Percentiles rank a stretch among this genome's conserved stretches.
Evolutionary conservation across 2,888 invertebrate genomes (phyloP).

Genomic region (Trichopoda pennipes): DNA sequence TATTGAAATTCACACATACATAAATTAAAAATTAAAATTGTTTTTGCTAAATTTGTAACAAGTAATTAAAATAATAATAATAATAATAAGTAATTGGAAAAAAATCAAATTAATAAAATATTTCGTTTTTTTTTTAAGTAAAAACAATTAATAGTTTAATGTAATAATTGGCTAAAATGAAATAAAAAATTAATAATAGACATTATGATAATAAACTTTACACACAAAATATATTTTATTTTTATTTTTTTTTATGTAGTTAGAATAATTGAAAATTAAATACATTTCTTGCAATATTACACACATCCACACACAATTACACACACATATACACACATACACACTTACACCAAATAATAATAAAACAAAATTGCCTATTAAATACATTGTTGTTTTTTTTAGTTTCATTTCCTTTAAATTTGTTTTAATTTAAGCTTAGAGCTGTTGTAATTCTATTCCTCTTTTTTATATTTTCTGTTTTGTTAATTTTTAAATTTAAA

Average conservation of each 20-base stretch:
- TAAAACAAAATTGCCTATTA: slow-evolving; percentile 40
- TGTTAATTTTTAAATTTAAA: background rate
- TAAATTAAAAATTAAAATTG: slow-evolving; percentile 41
- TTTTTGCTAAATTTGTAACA: slow-evolving; percentile 39
- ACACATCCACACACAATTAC: background rate
- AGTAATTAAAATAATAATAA: slow-evolving; percentile 27
- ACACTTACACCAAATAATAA: background rate
- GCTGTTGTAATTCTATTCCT: slow-evolving; percentile 52
- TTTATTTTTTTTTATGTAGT: too few relatives aligned
- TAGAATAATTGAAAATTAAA: slow-evolving; percentile 24
- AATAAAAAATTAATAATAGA: too few relatives aligned
- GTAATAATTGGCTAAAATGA: slow-evolving; percentile 37
- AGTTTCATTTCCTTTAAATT: slow-evolving; percentile 1
- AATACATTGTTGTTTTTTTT: background rate
- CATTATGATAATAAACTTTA: slow-evolving; percentile 36
- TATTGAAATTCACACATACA: slow-evolving; percentile 28
- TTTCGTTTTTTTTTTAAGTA: background rate
- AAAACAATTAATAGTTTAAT: slow-evolving; percentile 11
- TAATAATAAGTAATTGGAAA: slow-evolving; percentile 29
- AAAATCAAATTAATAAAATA: slow-evolving; percentile 37
- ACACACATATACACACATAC: background rate
- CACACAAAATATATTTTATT: slow-evolving; percentile 40
- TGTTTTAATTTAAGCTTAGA: slow-evolving; percentile 58
- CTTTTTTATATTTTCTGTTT: slow-evolving; percentile 7
- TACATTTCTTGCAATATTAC: slow-evolving; percentile 4